A percentile compares a stretch with the other conserved stretches of the same genome.
phyloP scores from a whole-genome alignment of 2,113 vertebrate genomes.

The Xenopus tropicalis region UCB_Xtro_10.0 CM004447.2:140081001-140081500 shows the following conservation, averaged over 20 bases:
- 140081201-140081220: conserved; percentile 45
- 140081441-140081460: background rate
- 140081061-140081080: background rate
- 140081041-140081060: too few species aligned
- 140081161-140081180: conserved; percentile 33
- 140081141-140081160: conserved; percentile 11
- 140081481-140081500: too few species aligned
- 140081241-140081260: conserved; percentile 41
- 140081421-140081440: background rate
- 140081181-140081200: conserved; percentile 35
- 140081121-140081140: background rate
- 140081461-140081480: background rate
- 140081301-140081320: conserved; percentile 25
- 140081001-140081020: too few species aligned
- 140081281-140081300: conserved; percentile 42
- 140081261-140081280: conserved; percentile 40
- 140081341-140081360: conserved; percentile 25
- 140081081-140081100: conserved; percentile 13
- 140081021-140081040: too few species aligned
- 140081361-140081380: conserved; percentile 35
- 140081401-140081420: conserved; percentile 5
- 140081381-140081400: conserved; percentile 25
- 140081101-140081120: conserved; percentile 10
- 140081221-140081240: conserved; percentile 37
- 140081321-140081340: conserved; percentile 34